Conservation (phyloP, 2,888 invertebrate genomes). For the Nephrotoma appendiculata region DNA sequence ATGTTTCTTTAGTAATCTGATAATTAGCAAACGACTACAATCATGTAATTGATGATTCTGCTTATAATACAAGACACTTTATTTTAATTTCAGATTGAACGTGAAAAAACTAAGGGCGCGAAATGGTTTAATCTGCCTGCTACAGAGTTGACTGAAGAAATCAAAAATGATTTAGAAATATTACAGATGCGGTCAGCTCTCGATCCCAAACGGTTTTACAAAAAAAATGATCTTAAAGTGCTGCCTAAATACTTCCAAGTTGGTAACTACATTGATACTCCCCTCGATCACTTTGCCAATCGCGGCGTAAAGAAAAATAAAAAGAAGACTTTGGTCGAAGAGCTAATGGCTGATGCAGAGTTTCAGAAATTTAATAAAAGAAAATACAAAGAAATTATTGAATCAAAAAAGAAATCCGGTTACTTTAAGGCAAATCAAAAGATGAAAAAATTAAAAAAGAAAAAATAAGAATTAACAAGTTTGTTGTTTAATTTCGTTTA, state of each 20-base stretch:
- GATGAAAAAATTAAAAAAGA: conserved; percentile 42
- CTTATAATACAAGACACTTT: not conserved
- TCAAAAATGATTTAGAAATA: conserved; percentile 74
- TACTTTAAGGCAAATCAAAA: conserved; percentile 62
- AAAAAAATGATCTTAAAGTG: conserved; percentile 73
- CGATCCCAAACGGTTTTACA: conserved; percentile 90
- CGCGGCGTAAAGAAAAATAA: conserved; percentile 73
- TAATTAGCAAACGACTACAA: not conserved
- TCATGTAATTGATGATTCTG: not conserved
- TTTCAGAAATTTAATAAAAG: conserved; percentile 68
- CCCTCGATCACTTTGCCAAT: conserved; percentile 74
- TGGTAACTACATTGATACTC: conserved; percentile 68
- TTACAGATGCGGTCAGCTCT: conserved; percentile 85
- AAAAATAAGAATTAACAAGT: conserved; percentile 16
- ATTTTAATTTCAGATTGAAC: conserved; percentile 41
- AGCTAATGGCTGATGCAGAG: conserved; percentile 77
- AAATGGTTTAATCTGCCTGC: conserved; percentile 84
- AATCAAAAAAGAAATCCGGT: conserved; percentile 50
- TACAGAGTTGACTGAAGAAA: conserved; percentile 77
- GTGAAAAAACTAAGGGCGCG: conserved; percentile 67
- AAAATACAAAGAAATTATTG: conserved; percentile 63
- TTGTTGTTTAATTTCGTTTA: conserved; percentile 9
- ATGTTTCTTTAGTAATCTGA: conserved; percentile 36
- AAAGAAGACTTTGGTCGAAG: conserved; percentile 84
- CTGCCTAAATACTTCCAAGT: conserved; percentile 91